Conservation (phyloP, 2,888 invertebrate genomes). For the Zygaena filipendulae region DNA sequence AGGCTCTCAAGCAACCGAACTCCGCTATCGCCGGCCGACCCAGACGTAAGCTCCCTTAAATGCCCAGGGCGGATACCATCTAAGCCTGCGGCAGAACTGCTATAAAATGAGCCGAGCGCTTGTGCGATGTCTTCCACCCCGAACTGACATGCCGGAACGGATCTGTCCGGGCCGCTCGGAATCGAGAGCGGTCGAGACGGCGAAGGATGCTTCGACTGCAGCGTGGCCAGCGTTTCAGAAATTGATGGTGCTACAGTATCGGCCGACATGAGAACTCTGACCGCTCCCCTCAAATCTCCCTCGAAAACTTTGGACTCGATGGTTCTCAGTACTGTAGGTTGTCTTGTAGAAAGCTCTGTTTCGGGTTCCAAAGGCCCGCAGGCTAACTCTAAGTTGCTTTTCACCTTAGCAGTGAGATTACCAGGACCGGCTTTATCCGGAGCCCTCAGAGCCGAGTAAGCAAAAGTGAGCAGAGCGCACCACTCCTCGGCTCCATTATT, state of each 20-base stretch:
- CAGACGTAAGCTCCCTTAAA: too few relatives aligned
- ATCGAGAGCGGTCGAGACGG: slow-evolving; percentile 4
- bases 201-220: slow-evolving; percentile 8
- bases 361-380: background rate
- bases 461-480: slow-evolving; percentile 3
- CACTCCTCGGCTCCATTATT: slow-evolving; percentile 4
- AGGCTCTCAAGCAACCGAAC: too few relatives aligned
- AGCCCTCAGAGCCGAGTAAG: too few relatives aligned
- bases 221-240: slow-evolving; percentile 1
- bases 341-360: background rate
- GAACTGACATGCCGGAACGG: background rate
- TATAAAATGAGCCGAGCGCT: slow-evolving; percentile 8
- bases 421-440: too few relatives aligned
- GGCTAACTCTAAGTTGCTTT: slow-evolving; percentile 3
- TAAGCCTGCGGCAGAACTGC: slow-evolving; percentile 9
- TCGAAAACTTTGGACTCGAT: slow-evolving; percentile 10
- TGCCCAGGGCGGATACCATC: slow-evolving; percentile 10
- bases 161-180: background rate
- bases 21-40: too few relatives aligned
- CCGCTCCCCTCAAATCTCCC: too few relatives aligned
- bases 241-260: slow-evolving; percentile 4
- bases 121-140: background rate
- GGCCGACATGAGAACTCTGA: slow-evolving; percentile 10
- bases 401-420: slow-evolving; percentile 3
- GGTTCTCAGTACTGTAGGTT: background rate